Conservation (phyloP, 2,113 vertebrate species). For the Diadophis punctatus region DNA sequence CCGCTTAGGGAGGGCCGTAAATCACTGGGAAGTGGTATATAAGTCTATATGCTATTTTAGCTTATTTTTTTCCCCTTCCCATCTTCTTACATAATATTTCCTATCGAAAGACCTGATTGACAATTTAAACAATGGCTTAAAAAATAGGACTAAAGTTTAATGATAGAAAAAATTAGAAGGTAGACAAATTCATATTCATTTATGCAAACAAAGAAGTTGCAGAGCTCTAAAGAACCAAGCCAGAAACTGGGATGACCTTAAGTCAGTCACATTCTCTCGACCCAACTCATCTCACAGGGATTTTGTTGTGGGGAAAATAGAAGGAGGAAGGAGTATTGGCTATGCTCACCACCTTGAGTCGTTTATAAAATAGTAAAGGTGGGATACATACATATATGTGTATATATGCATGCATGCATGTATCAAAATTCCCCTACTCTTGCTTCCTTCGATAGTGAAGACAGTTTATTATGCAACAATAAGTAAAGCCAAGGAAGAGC, state of each 20-base stretch:
- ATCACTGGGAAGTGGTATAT: neutral
- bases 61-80: neutral
- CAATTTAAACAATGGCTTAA: neutral
- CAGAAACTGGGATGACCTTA: neutral
- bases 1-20: neutral
- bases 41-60: neutral
- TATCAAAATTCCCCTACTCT: neutral
- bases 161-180: neutral
- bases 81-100: neutral
- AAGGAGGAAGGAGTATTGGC: neutral
- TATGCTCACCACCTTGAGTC: neutral
- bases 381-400: neutral
- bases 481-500: neutral
- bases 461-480: neutral
- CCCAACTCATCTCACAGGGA: neutral
- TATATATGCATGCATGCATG: neutral
- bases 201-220: neutral
- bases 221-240: neutral
- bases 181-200: too few relatives aligned
- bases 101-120: neutral
- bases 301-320: neutral
- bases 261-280: neutral
- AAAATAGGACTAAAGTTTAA: neutral
- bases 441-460: neutral
- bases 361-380: neutral